Evolutionary conservation across 2,888 invertebrate species (phyloP), one percentile per base, ranked within the genome.

Genomic region (Branchellion lobata): DNA sequence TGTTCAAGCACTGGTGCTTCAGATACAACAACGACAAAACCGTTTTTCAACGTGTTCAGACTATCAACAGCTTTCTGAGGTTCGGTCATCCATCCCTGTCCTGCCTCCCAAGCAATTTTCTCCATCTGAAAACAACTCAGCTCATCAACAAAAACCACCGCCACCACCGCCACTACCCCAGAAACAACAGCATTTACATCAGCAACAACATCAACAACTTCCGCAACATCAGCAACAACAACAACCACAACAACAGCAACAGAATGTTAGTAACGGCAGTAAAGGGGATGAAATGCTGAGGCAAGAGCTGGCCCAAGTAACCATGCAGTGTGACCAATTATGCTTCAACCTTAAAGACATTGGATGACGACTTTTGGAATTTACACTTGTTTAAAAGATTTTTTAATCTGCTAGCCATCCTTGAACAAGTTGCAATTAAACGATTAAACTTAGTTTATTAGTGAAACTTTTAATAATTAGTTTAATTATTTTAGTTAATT

Each of bases 251-350:
- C 24, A 69, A 69, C 53, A 40, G 11, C 11, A 47, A 24, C 14
- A 18, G 53, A n/a, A n/a, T n/a, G 14, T 31, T n/a, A 14, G 51
- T 31, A 21, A 47, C 29, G 51, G 24, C 53, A 3, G 75, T 40
- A 29, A 31, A n/a, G 34, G 24, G 24, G 71, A 78, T 47, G 71
- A 78, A 51, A 53, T 68, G 18, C 57, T 53, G 73, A n/a, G 78
- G n/a, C 78, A 69, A 73, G 71, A 11, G 61, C 73, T 34, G 57
- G 73, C 71, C 29, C 77, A 80, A 61, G 80, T 80, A 14, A 71
- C 78, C 40, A 78, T 69, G 36, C 53, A 53, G 18, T 80, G 80
- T 31, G 78, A 80, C n/a, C 78, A 80, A 57, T 78, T 80, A n/a
- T 57, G 80, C 14, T 78, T 27, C 34, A 72, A 73, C 27, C 78